Base-by-base conservation (phyloP, 1,140 invertebrate species). In the Colletes latitarsis region DNA sequence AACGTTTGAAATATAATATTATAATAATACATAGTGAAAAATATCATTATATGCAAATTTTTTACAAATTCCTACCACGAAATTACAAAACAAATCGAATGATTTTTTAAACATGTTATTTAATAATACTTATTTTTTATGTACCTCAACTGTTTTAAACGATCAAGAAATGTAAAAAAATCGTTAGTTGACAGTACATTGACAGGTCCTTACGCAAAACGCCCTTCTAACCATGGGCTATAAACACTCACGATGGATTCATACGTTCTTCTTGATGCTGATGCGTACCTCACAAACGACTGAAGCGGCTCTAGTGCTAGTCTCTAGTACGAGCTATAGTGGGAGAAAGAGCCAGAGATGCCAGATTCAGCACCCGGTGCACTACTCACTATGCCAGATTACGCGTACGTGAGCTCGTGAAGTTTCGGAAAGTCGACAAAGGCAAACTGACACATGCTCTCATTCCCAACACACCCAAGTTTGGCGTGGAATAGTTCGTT, bases 151-250 rank as follows among this genome's bases (percentile, higher is more conserved):
- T 60, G 21, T 67, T 41, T 75, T 15, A 58, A 62, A 46, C n/a
- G 60, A n/a, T 66, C 21, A 67, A 52, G 46, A 67, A 68, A 9
- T 66, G 12, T 67, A 43, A 60, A 52, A 57, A 67, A 53, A 46
- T 64, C 19, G 30, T 66, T n/a, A 17, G 63, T 30, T 67, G 55
- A 75, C 63, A 68, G 78, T 17, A 75, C 63, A 80, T 75, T 75
- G 71, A 80, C 72, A 80, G 46, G n/a, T 67, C 17, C 12, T 15
- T 4, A 14, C n/a, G 58, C 46, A 75, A 80, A 80, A 80, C 78
- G 78, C 78, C 78, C 71, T 67, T 30, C 46, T 3, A 75, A 55
- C 52, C 77, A 73, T 62, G 10, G 49, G 73, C 71, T 60, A 30
- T 30, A 67, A 30, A 80, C 9, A 49, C 10, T 58, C 12, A 14